phyloP scores from a whole-genome alignment of 2,888 invertebrate genomes.

The Aspidiotus destructor region DNA sequence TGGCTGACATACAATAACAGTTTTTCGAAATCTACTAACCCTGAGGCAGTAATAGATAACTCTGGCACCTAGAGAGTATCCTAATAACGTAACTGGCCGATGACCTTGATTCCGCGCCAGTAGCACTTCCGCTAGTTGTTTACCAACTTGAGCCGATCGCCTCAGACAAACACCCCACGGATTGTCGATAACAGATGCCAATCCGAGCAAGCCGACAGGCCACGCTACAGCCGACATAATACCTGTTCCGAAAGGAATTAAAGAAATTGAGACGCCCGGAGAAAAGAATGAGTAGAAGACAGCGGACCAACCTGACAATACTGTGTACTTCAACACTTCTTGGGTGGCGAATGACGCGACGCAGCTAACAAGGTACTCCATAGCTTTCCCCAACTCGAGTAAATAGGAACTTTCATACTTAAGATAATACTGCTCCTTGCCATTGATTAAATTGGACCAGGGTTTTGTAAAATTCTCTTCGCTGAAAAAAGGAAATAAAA shows the following conservation, averaged over 20 bases:
- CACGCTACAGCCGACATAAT: constrained; percentile 55
- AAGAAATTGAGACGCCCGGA: not conserved
- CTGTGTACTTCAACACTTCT: constrained; percentile 55
- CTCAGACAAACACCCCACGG: constrained; percentile 58
- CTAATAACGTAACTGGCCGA: constrained; percentile 55
- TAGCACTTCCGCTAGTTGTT: constrained; percentile 55
- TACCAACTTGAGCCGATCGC: constrained; percentile 52
- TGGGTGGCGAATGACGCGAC: constrained; percentile 52
- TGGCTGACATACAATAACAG: no score
- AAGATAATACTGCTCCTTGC: constrained; percentile 55
- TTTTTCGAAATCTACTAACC: constrained; percentile 40
- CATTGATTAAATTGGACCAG: constrained; percentile 50
- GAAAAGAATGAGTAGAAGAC: not conserved
- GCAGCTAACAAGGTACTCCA: constrained; percentile 52
- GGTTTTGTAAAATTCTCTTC: constrained; percentile 45
- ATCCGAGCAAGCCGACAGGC: constrained; percentile 53
- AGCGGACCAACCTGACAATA: constrained; percentile 47
- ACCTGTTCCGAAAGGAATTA: constrained; percentile 41
- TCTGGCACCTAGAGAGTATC: constrained; percentile 57
- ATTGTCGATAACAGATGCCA: constrained; percentile 52
- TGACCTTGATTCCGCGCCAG: constrained; percentile 52
- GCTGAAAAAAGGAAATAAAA: constrained; percentile 28
- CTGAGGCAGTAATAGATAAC: constrained; percentile 56
- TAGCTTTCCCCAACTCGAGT: constrained; percentile 50
- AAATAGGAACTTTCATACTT: constrained; percentile 54